Evolutionary conservation across 2,797 vertebrate species (phyloP).

Genomic region (Balearica regulorum): DNA sequence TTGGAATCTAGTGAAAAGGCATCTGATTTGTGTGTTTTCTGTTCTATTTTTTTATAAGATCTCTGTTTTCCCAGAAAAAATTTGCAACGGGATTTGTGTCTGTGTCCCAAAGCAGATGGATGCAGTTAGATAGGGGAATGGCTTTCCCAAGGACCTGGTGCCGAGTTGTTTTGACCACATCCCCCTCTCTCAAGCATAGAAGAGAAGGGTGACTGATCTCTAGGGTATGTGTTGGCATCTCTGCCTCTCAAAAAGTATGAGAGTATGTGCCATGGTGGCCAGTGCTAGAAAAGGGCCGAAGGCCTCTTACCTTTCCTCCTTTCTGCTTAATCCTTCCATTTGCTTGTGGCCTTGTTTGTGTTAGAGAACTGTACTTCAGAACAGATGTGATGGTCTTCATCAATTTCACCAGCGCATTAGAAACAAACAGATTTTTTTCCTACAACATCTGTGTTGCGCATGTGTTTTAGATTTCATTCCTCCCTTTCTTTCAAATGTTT

Average conservation of each 20-base stretch:
- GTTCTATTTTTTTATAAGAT: not conserved
- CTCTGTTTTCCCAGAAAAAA: not conserved
- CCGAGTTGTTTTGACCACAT: not conserved
- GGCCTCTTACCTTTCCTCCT: not conserved
- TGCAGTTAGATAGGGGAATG: not conserved
- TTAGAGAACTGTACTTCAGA: not conserved
- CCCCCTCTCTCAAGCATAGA: not conserved
- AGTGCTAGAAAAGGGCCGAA: fast-evolving
- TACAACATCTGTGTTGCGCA: not conserved
- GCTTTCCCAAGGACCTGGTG: not conserved
- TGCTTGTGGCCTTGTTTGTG: not conserved
- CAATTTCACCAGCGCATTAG: not conserved
- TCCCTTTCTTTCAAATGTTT: not conserved
- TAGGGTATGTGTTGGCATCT: not conserved
- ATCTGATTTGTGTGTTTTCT: not conserved
- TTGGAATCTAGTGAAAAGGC: not conserved
- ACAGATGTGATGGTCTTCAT: not conserved
- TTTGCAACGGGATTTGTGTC: not conserved
- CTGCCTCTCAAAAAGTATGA: not conserved
- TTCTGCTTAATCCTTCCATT: not conserved
- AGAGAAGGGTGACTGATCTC: not conserved
- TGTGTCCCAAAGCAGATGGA: not conserved
- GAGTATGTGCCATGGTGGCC: fast-evolving
- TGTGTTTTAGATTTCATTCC: conserved; percentile 8
- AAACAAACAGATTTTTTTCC: not conserved